A percentile compares a stretch with the other conserved stretches of the same genome.
These are phyloP conservation scores for Cataglyphis hispanica DNA, from an alignment of 1,140 invertebrate genomes.

Conservation along the genomic window DNA sequence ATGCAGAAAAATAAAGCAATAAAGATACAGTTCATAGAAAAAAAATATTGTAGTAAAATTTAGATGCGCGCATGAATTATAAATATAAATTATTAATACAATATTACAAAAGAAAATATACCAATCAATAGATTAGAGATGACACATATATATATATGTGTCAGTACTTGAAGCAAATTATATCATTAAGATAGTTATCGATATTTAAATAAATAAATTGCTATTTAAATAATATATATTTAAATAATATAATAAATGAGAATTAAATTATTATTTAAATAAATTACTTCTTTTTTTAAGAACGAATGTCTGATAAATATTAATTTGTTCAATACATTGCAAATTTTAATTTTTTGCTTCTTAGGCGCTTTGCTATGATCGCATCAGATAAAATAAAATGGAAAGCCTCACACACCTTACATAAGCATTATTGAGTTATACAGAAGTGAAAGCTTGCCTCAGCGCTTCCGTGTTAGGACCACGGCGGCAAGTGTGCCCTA, in stretches of 20 bases:
- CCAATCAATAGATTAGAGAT: not conserved
- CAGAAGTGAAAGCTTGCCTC: slow-evolving; percentile 42
- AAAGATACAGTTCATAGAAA: not conserved
- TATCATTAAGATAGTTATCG: not conserved
- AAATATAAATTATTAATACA: not conserved
- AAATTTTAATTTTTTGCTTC: not conserved
- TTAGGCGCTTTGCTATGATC: not conserved
- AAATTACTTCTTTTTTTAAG: not conserved
- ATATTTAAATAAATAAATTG: too few species aligned
- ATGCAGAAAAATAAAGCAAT: not conserved
- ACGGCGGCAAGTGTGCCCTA: slow-evolving; percentile 4
- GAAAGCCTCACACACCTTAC: slow-evolving; percentile 33
- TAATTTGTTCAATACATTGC: slow-evolving; percentile 11
- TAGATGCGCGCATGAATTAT: not conserved
- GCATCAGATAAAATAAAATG: slow-evolving; percentile 34
- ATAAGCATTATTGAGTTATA: slow-evolving; percentile 61
- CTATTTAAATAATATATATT: too few species aligned
- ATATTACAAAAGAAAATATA: not conserved
- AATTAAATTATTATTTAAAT: too few species aligned
- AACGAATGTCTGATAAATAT: not conserved
- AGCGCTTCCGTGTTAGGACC: slow-evolving; percentile 21
- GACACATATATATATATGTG: too few species aligned
- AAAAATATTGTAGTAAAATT: not conserved
- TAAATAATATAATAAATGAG: too few species aligned
- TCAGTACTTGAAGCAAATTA: too few species aligned